Evolutionary conservation across 2,113 vertebrate species (phyloP).

Genomic region (Hydrolagus affinis): DNA sequence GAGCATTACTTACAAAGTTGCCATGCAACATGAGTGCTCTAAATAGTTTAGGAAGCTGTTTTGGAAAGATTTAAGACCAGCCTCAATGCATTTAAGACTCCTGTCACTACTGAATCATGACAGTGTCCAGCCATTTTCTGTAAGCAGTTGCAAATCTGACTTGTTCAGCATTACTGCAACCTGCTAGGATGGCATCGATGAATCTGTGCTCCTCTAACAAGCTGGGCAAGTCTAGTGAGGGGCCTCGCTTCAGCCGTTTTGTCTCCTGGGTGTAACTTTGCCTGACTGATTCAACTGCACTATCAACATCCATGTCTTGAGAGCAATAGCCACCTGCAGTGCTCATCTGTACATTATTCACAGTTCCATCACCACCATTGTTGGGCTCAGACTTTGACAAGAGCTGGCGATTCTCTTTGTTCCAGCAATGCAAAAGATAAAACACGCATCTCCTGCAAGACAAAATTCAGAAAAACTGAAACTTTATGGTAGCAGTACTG

Average conservation of each 20-base stretch:
- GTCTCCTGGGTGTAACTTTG: constrained; percentile 73
- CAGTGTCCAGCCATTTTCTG: constrained; percentile 79
- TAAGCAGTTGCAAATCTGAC: constrained; percentile 78
- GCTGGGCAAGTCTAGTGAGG: constrained; percentile 49
- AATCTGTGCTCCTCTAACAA: constrained; percentile 71
- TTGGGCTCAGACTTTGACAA: constrained; percentile 29
- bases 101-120: constrained; percentile 61
- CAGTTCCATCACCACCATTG: constrained; percentile 45
- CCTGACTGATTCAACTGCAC: constrained; percentile 57
- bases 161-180: constrained; percentile 68
- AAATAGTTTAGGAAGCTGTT: neutral
- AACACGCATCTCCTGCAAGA: constrained; percentile 70
- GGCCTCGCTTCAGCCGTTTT: constrained; percentile 80
- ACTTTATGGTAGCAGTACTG: neutral
- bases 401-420: constrained; percentile 45
- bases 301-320: constrained; percentile 79
- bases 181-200: constrained; percentile 62
- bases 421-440: constrained; percentile 76
- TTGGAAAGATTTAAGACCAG: neutral
- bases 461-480: constrained; percentile 13
- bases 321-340: constrained; percentile 39
- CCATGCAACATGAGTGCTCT: constrained; percentile 12
- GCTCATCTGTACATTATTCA: constrained; percentile 46
- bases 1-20: neutral
- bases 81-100: neutral